phyloP scores from a whole-genome alignment of 2,797 vertebrate genomes.

The Microchirus variegatus region DNA sequence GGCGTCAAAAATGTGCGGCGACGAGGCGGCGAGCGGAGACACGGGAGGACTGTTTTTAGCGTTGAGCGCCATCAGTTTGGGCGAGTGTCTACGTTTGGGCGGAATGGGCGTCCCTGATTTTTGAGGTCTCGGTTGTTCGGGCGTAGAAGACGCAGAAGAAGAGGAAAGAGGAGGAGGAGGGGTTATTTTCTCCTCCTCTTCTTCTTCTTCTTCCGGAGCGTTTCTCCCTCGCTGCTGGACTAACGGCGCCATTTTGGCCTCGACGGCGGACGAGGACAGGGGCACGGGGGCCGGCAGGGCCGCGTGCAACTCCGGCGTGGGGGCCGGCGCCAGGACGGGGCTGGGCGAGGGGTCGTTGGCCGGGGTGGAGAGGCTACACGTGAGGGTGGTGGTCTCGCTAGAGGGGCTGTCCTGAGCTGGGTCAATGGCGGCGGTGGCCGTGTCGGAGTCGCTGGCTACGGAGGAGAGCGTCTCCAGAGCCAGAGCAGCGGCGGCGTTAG shows the following conservation, averaged over 20 bases:
- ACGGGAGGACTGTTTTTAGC: conserved; percentile 69
- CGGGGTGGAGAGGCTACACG: conserved; percentile 90
- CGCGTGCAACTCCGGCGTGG: conserved; percentile 64
- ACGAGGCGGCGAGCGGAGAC: conserved; percentile 65
- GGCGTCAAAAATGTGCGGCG: conserved; percentile 33
- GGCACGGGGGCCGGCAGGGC: conserved; percentile 44
- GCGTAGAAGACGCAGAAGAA: conserved; percentile 18
- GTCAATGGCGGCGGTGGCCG: conserved; percentile 95
- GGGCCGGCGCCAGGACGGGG: conserved; percentile 71
- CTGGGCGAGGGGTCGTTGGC: conserved; percentile 85
- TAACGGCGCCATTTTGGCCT: conserved; percentile 69
- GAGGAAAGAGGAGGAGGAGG: conserved; percentile 16
- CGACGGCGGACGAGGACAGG: conserved; percentile 51
- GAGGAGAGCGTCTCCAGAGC: conserved; percentile 97
- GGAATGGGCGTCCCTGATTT: conserved; percentile 73
- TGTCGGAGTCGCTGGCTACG: conserved; percentile 96
- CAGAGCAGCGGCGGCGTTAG: conserved; percentile 87
- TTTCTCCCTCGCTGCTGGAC: conserved; percentile 57
- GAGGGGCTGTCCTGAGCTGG: conserved; percentile 96
- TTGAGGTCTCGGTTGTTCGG: conserved; percentile 52
- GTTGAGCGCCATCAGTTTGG: conserved; percentile 69
- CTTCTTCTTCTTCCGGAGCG: conserved; percentile 25
- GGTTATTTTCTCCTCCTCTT: conserved; percentile 35
- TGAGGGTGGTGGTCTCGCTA: conserved; percentile 96
- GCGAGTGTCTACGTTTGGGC: conserved; percentile 77